Conservation (phyloP, 30 jellyfish, hydroid and myxozoan genomes). For the Aurelia sp. region DNA sequence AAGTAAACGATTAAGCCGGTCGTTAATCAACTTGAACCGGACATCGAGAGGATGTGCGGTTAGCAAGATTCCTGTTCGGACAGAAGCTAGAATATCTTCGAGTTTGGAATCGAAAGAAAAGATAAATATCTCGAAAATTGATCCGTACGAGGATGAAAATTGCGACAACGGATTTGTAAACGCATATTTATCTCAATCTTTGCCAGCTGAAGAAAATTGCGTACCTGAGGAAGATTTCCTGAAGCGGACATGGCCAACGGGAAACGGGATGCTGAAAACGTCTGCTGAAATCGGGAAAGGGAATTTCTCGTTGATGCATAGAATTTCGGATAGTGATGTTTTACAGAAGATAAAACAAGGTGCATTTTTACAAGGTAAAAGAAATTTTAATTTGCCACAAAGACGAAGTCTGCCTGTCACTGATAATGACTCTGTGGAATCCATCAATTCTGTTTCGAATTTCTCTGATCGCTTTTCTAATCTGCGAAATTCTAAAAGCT, state of each 20-base stretch:
- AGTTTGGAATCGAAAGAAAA: background rate
- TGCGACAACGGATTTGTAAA: constrained; percentile 21
- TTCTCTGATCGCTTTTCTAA: background rate
- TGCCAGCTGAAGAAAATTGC: constrained; percentile 5
- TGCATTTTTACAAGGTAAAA: constrained; percentile 56
- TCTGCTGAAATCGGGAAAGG: background rate
- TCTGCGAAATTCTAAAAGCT: constrained; percentile 6
- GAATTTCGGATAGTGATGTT: constrained; percentile 54
- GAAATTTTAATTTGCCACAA: constrained; percentile 15
- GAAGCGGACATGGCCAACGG: constrained; percentile 67
- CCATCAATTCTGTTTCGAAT: background rate
- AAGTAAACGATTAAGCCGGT: background rate
- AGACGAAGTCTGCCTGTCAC: background rate
- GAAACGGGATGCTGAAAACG: background rate
- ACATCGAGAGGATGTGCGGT: background rate
- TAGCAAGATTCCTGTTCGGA: background rate
- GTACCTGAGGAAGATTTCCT: constrained; percentile 21
- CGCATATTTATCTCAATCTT: constrained; percentile 25
- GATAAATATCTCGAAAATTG: background rate
- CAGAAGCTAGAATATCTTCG: background rate
- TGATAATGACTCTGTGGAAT: background rate
- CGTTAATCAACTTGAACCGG: background rate
- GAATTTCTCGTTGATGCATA: constrained; percentile 41
- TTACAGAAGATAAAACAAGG: constrained; percentile 66
- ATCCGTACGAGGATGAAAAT: background rate